Evolutionary conservation across 2,888 invertebrate genomes (phyloP), one percentile per base, ranked within the genome.

Genomic region (Biston stratarius): DNA sequence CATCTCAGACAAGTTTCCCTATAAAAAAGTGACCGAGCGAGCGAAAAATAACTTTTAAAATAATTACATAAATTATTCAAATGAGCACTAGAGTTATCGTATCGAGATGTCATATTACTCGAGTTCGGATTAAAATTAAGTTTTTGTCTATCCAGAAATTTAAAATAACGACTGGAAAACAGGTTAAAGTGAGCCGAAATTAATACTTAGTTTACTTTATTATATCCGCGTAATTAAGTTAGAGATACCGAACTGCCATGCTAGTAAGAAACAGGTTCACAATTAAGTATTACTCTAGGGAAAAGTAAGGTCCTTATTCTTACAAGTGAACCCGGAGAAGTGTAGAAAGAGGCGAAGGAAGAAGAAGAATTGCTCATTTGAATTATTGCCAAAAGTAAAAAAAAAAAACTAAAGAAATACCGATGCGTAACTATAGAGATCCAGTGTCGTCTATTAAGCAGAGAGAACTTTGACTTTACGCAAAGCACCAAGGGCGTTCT

Each of bases 1-100:
- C 42, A 55, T 24, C n/a, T 40, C 33, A 40, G 42, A 42, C 55
- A 42, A 42, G 55, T 55, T 55, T 55, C 33, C 12, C 33, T n/a
- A 36, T 14, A 11, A 42, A 53, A n/a, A 44, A 42, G 42, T 55
- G 24, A 15, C 3, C 40, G 2, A 14, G 11, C 40, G 10, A 53
- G 10, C 38, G 15, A 53, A 40, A 53, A 10, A 38, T 52, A 14
- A 53, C 14, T 24, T 53, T 15, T 53, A 11, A 40, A 53, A 53
- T 53, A 40, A 24, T 55, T n/a, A 40, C 33, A 55, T 42, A 15
- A 53, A 55, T 55, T 44, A 55, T 55, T 55, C 42, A 55, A 55
- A 55, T 44, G 33, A 55, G 8, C 42, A n/a, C 42, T 12, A 24
- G 11, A 42, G 33, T 42, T 42, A 53, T 40, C 40, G 40, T 40